These are phyloP conservation scores for Oplegnathus fasciatus DNA, from an alignment of 2,113 vertebrate species.

Conservation along the genomic window DNA sequence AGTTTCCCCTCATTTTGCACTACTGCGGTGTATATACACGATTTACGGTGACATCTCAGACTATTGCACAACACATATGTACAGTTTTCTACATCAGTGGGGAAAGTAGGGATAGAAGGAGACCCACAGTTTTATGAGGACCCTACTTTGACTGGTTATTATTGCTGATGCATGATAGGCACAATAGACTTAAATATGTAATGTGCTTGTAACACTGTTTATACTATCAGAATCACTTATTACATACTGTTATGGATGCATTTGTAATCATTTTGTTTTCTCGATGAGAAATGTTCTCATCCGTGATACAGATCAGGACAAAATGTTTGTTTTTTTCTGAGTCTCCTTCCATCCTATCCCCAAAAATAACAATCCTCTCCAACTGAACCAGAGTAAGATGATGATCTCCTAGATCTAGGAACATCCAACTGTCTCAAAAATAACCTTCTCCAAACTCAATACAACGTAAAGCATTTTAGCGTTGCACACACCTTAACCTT, in stretches of 20 bases:
- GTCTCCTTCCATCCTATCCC: slow-evolving; percentile 65
- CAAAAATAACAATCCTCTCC: slow-evolving; percentile 51
- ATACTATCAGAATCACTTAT: slow-evolving; percentile 28
- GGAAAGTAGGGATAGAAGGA: slow-evolving; percentile 60
- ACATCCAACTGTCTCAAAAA: slow-evolving; percentile 28
- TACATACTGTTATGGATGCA: slow-evolving; percentile 55
- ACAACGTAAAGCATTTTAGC: slow-evolving; percentile 27
- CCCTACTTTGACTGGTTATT: slow-evolving; percentile 59
- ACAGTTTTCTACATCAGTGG: slow-evolving; percentile 73
- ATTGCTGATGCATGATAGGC: slow-evolving; percentile 76
- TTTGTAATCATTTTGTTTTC: slow-evolving; percentile 30
- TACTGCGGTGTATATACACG: slow-evolving; percentile 49
- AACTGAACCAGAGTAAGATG: slow-evolving; percentile 32
- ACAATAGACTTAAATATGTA: slow-evolving; percentile 56
- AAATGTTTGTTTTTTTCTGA: slow-evolving; percentile 18
- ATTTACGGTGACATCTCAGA: slow-evolving; percentile 52
- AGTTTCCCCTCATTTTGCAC: slow-evolving; percentile 20
- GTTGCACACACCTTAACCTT: slow-evolving; percentile 65
- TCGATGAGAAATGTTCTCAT: slow-evolving; percentile 20
- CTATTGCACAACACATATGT: slow-evolving; percentile 73
- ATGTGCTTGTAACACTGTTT: slow-evolving; percentile 71
- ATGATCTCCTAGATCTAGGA: background rate
- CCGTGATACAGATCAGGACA: slow-evolving; percentile 26
- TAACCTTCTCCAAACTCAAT: slow-evolving; percentile 27
- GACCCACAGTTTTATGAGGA: slow-evolving; percentile 52